phyloP scores from a whole-genome alignment of 2,797 vertebrate genomes.

The Eulemur rubriventer region DNA sequence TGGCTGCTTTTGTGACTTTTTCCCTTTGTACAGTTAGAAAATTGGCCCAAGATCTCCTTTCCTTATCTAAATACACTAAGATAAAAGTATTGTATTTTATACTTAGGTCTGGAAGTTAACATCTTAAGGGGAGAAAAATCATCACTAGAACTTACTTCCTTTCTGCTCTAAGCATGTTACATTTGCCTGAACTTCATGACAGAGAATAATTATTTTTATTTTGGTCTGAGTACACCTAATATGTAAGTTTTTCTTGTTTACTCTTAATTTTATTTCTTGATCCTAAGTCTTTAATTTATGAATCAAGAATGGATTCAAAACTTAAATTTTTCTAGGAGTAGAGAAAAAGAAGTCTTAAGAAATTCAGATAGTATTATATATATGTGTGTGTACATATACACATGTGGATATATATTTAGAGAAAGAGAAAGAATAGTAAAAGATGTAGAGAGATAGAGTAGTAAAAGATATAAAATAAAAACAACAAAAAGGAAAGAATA shows the following conservation, averaged over 20 bases:
- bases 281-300: background rate
- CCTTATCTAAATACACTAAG: background rate
- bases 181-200: background rate
- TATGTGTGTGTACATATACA: background rate
- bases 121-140: background rate
- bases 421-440: no score
- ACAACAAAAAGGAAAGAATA: background rate
- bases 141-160: background rate
- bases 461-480: background rate
- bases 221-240: background rate
- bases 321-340: background rate
- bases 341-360: background rate
- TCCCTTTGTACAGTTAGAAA: background rate
- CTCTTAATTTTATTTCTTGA: background rate
- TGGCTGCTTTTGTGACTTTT: background rate
- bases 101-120: background rate
- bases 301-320: background rate
- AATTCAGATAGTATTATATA: background rate
- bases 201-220: constrained; percentile 14
- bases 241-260: background rate
- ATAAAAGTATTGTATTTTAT: background rate
- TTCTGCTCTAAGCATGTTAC: background rate
- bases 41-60: background rate
- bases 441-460: background rate
- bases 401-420: background rate